Conservation (phyloP, 1,140 invertebrate genomes). For the Aphis gossypii region DNA sequence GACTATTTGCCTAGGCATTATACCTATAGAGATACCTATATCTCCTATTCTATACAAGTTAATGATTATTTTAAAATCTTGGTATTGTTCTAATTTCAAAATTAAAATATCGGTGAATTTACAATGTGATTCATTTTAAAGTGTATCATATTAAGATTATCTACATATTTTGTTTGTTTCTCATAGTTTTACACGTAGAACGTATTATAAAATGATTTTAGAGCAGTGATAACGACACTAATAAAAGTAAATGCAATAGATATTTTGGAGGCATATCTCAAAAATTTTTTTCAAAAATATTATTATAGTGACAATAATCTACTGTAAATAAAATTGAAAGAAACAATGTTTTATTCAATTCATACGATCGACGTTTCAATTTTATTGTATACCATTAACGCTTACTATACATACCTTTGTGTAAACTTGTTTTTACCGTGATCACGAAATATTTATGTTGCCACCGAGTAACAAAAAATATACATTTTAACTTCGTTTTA, state of each 20-base stretch:
- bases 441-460: not conserved
- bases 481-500: constrained; percentile 43
- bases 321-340: not conserved
- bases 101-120: not conserved
- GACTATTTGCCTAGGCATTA: no score
- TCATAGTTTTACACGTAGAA: not conserved
- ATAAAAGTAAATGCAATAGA: not conserved
- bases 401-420: not conserved
- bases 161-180: not conserved
- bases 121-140: not conserved
- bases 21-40: no score
- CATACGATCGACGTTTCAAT: not conserved
- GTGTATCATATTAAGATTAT: not conserved
- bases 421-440: not conserved
- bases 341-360: not conserved
- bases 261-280: not conserved
- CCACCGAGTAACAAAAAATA: not conserved
- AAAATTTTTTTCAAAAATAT: not conserved
- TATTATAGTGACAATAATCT: not conserved
- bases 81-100: not conserved
- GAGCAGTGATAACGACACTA: not conserved
- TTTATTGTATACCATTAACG: not conserved
- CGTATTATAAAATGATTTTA: not conserved
- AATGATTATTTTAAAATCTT: not conserved
- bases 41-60: not conserved